Percentiles rank a stretch among this genome's conserved stretches.
Evolutionary conservation across 1,140 invertebrate species (phyloP).

Genomic region (Drosophila gunungcola): DNA sequence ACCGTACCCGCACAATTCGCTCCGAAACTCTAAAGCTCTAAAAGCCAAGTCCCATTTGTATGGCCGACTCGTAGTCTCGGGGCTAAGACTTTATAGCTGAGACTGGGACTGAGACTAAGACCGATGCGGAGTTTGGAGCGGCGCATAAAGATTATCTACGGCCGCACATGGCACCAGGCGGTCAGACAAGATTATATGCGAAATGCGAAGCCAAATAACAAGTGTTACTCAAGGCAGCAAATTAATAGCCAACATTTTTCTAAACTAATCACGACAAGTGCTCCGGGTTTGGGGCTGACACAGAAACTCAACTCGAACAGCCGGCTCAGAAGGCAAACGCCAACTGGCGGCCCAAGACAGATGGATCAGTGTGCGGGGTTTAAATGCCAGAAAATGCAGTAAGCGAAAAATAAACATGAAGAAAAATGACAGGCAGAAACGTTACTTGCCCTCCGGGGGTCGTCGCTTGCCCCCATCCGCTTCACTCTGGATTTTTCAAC

Average conservation of each 20-base stretch:
- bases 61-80: slow-evolving; percentile 14
- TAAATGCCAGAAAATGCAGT: slow-evolving; percentile 53
- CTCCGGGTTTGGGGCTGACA: slow-evolving; percentile 43
- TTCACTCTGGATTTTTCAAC: neutral
- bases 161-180: slow-evolving; percentile 50
- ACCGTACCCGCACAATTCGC: slow-evolving; percentile 9
- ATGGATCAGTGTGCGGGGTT: slow-evolving; percentile 40
- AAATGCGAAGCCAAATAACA: slow-evolving; percentile 61
- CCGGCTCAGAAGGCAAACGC: slow-evolving; percentile 16
- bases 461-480: slow-evolving; percentile 8
- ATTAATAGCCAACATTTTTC: slow-evolving; percentile 70
- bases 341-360: slow-evolving; percentile 30
- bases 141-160: slow-evolving; percentile 57
- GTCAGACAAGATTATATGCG: slow-evolving; percentile 63
- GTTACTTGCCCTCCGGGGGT: slow-evolving; percentile 42
- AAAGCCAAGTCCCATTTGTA: slow-evolving; percentile 43
- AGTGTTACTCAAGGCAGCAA: slow-evolving; percentile 70
- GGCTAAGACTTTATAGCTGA: slow-evolving; percentile 1
- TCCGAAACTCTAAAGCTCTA: slow-evolving; percentile 1
- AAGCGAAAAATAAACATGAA: slow-evolving; percentile 53
- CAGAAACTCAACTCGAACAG: slow-evolving; percentile 48
- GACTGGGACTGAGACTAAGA: neutral
- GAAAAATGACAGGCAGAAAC: slow-evolving; percentile 46
- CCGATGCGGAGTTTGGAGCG: slow-evolving; percentile 22
- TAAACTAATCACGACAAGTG: slow-evolving; percentile 69